These are phyloP conservation scores for Synchiropus splendidus DNA, from an alignment of 2,113 vertebrate species.

Conservation along the genomic window DNA sequence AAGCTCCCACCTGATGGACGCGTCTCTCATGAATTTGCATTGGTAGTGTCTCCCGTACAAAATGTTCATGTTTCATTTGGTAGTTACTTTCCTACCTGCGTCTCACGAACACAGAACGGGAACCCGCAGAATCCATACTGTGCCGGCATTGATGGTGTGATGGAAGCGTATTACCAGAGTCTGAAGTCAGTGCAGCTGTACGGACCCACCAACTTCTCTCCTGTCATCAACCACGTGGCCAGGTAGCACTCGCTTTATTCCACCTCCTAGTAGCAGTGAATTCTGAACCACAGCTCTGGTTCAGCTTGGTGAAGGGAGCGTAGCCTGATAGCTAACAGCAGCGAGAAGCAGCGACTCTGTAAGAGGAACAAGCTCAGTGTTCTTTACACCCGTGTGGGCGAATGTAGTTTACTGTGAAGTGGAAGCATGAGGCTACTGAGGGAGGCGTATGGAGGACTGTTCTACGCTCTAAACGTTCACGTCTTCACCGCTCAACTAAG, in stretches of 20 bases:
- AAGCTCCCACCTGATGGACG: constrained; percentile 92
- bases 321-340: constrained; percentile 24
- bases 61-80: neutral
- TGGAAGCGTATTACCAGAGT: constrained; percentile 94
- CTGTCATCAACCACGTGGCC: constrained; percentile 94
- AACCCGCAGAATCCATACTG: constrained; percentile 97
- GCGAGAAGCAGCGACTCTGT: constrained; percentile 2
- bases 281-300: no score
- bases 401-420: no score
- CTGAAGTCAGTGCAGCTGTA: constrained; percentile 74
- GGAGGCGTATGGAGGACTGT: no score
- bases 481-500: no score
- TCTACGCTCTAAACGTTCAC: no score
- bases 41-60: constrained; percentile 72
- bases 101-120: constrained; percentile 74
- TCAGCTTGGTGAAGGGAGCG: constrained; percentile 11
- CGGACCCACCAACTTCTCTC: constrained; percentile 92
- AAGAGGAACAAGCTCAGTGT: constrained; percentile 1
- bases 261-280: no score
- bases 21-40: constrained; percentile 92
- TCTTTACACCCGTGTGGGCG: no score
- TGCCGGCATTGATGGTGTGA: constrained; percentile 88
- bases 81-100: neutral
- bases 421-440: no score
- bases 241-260: constrained; percentile 65